Evolutionary conservation across 2,113 vertebrate genomes (phyloP), one percentile per base, ranked within the genome.

Genomic region (Diglossa brunneiventris): DNA sequence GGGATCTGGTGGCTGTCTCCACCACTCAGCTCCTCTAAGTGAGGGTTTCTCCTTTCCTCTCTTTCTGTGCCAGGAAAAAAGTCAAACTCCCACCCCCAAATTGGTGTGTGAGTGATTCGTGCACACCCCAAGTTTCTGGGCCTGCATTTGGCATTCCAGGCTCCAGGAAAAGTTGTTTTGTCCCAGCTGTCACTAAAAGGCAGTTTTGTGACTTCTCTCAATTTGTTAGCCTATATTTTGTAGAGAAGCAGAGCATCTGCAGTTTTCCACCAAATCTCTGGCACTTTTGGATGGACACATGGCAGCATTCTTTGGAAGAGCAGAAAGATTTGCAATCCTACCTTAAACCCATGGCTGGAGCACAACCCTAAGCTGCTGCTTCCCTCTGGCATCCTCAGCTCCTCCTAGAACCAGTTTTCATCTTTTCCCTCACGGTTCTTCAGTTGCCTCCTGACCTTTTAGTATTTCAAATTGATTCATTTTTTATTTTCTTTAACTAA

Each of bases 1-100:
- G 97, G 96, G 95, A 97, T 69, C 66, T 33, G 28, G 90, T 56
- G 74, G 50, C 94, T 75, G 44, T 67, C 94, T 96, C 81, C 86
- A 61, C 87, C 87, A 62, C 31, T 7, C 93, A 80, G 92, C 79
- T 82, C 86, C 92, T n/a, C 85, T 78, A 62, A 89, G 53, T 42
- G 74, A 92, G 46, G 81, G 31, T 90, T 83, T 83, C 84, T 79
- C 75, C 58, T 8, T 59, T 19, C 49, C 44, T n/a, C 64, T 64
- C 88, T 62, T 58, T 79, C 20, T 30, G 56, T 49, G 70, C 49
- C 53, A 77, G 59, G 22, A 72, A 69, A 79, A n/a, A 42, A 92
- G 11, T 21, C 46, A 37, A 74, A 41, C 15, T 1, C 18, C 3
- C 39, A 14, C 37, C 3, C 44, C 19, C 26, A 24, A 35, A 35